A percentile compares a stretch with the other conserved stretches of the same genome.
phyloP scores from a whole-genome alignment of 2,113 vertebrate genomes.

The Proteles cristata region DNA sequence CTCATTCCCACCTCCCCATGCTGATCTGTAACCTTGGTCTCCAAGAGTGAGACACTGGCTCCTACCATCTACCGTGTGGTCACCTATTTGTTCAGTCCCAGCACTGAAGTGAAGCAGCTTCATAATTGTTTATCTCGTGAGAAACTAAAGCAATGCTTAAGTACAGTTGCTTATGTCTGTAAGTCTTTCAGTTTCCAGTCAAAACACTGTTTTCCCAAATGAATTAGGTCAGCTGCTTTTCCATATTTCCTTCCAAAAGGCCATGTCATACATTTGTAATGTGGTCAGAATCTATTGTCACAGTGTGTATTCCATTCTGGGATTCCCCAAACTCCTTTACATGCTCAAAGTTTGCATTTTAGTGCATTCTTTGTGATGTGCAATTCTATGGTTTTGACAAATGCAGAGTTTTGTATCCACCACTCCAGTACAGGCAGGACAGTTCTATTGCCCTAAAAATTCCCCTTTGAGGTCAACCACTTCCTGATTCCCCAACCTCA shows the following conservation, averaged over 20 bases:
- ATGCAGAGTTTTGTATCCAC: background rate
- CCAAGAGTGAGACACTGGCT: background rate
- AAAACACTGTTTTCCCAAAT: background rate
- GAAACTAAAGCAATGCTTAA: background rate
- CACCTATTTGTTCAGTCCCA: background rate
- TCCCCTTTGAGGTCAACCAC: background rate
- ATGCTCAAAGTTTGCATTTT: background rate
- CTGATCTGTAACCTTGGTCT: too few species aligned
- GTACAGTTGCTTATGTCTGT: background rate
- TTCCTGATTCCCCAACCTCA: too few species aligned
- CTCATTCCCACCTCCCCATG: fast-evolving
- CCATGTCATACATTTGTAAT: background rate
- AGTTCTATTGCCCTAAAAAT: background rate
- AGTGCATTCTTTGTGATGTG: background rate
- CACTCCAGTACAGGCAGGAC: background rate
- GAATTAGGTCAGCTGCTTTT: background rate
- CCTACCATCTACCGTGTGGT: fast-evolving
- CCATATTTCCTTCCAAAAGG: background rate
- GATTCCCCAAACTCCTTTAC: background rate
- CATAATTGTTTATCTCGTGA: background rate
- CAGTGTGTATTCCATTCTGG: background rate
- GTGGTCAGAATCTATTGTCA: background rate
- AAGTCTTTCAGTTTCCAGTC: background rate
- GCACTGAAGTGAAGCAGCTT: background rate
- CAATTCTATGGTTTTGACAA: background rate